Base-by-base conservation (phyloP, 2,888 invertebrate species). In the Mesorhabditis sp. region DNA sequence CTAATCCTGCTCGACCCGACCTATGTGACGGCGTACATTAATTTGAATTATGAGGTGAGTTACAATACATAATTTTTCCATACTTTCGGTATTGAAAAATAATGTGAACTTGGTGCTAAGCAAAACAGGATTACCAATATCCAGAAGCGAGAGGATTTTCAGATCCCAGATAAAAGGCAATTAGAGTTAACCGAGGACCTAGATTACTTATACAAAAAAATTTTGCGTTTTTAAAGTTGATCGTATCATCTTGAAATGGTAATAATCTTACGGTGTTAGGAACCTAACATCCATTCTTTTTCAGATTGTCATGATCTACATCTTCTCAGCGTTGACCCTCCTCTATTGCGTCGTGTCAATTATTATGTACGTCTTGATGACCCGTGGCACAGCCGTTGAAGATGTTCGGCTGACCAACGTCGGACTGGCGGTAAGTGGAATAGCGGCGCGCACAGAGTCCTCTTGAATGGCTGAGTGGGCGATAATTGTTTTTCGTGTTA, bases 11-110 rank as follows among this genome's bases (percentile, higher is more conserved):
- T 83, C 28, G 83, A 84, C 69, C 84, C 84, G 10, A 72, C 79
- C 15, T 84, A 84, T 69, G 82, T 84, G 44, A 83, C 84, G 7
- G 82, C 84, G 2, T 84, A 84, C 74, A 84, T 84, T 74, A 80
- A 81, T 10, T 79, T 84, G 74, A 83, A 84, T 72, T 84, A 84
- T 70, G 58, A 50, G 58, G 58, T 50, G 28, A 28, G 28, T 28
- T 28, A 28, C 28, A 28, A 28, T 28, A 28, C 28, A 2, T 28
- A 28, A 28, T 28, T 28, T 28, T 28, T 28, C 28, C 1, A 28
- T 13, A n/a, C 10, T 58, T 10, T 13, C 10, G 66, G 45, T 66
- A 7, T 28, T 43, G 10, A 41, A 44, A 7, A 28, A 44, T 45
- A 45, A 41, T n/a, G 6, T 45, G 5, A 45, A 7, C n/a, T 66